Percentiles rank a stretch among this genome's conserved stretches.
Conservation (phyloP, 1,140 invertebrate genomes). For the Drosophila grimshawi region DNA sequence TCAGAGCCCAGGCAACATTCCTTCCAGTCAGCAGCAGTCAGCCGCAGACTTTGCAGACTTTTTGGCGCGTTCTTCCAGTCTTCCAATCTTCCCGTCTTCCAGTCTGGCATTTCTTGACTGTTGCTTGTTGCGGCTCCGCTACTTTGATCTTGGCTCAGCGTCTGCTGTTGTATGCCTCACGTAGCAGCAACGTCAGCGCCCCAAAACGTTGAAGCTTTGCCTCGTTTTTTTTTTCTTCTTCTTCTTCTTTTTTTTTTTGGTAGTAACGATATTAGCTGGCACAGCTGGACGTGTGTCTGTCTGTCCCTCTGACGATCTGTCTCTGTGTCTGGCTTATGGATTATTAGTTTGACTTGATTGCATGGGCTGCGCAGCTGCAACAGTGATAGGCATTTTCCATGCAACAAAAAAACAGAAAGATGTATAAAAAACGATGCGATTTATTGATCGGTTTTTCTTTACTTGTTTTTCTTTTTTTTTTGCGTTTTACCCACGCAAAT, state of each 20-base stretch:
- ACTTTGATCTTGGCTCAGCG: conserved; percentile 81
- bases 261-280: conserved; percentile 64
- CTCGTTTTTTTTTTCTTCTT: conserved; percentile 46
- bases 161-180: conserved; percentile 62
- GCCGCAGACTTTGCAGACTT: conserved; percentile 73
- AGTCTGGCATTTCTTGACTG: conserved; percentile 18
- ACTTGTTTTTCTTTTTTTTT: conserved; percentile 20
- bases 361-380: conserved; percentile 62
- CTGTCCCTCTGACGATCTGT: conserved; percentile 6
- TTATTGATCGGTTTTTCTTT: conserved; percentile 36
- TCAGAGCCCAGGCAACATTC: conserved; percentile 32
- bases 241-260: too few relatives aligned
- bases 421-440: too few relatives aligned
- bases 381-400: conserved; percentile 61
- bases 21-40: conserved; percentile 37
- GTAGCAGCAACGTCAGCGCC: conserved; percentile 73
- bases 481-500: conserved; percentile 64
- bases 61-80: conserved; percentile 63
- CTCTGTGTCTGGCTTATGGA: conserved; percentile 59
- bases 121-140: conserved; percentile 50
- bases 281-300: conserved; percentile 71
- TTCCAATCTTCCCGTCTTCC: conserved; percentile 26
- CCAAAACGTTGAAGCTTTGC: conserved; percentile 55
- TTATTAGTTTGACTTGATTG: conserved; percentile 84
- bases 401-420: not conserved